Conservation (phyloP, 2,113 vertebrate genomes). For the Sander vitreus region DNA sequence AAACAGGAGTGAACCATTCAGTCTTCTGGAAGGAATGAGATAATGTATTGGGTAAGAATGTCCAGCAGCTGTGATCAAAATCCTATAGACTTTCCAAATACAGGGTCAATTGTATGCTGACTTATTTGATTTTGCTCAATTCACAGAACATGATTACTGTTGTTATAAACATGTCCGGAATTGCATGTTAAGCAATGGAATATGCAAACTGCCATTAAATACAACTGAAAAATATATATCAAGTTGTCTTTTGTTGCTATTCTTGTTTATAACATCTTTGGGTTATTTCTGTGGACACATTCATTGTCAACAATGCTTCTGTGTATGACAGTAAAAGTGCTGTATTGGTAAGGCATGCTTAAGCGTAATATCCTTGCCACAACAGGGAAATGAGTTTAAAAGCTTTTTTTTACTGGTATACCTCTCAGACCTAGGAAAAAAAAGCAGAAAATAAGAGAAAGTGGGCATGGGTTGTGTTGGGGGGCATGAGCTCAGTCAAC, state of each 20-base stretch:
- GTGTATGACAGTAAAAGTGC: not conserved
- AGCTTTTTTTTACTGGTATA: constrained; percentile 2
- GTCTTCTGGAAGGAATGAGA: not conserved
- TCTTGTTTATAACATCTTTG: not conserved
- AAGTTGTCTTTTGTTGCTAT: not conserved
- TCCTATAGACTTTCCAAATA: not conserved
- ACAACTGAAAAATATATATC: not conserved
- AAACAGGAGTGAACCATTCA: not conserved
- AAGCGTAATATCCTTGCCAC: constrained; percentile 2
- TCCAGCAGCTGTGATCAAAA: not conserved
- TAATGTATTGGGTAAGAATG: not conserved
- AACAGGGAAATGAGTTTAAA: constrained; percentile 2
- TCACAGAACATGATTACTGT: too few species aligned
- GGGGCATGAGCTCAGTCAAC: constrained; percentile 30
- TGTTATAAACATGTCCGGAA: too few species aligned
- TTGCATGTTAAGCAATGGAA: too few species aligned
- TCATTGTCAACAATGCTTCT: not conserved
- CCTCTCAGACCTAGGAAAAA: not conserved
- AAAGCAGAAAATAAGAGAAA: constrained; percentile 1
- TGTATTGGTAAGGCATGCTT: not conserved
- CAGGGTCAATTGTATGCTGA: not conserved
- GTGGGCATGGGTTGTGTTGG: not conserved
- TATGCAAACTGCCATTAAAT: not conserved
- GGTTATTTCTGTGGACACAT: not conserved
- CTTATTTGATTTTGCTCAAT: not conserved